Conservation (phyloP, 1,140 invertebrate genomes). For the Plodia interpunctella region DNA sequence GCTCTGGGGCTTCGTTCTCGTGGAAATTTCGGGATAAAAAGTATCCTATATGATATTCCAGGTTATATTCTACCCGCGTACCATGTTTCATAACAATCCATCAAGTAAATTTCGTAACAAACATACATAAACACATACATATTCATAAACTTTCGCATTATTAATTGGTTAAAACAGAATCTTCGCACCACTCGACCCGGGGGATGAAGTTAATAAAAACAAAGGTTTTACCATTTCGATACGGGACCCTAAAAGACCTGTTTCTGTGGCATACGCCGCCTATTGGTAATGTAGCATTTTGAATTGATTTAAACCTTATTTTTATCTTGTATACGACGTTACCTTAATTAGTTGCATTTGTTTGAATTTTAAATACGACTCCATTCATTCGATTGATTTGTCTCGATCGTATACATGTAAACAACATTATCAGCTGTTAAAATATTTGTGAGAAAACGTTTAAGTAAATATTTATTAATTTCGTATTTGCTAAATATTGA, state of each 20-base stretch:
- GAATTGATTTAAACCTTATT: not conserved
- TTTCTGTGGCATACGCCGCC: not conserved
- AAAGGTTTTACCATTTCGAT: not conserved
- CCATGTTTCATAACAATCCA: no score
- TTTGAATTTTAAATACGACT: constrained; percentile 3
- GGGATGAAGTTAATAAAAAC: not conserved
- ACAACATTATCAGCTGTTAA: not conserved
- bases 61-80: no score
- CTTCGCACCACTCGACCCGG: no score
- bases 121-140: no score
- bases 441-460: not conserved
- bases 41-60: no score
- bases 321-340: constrained; percentile 4
- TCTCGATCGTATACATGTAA: not conserved
- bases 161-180: no score
- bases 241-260: constrained; percentile 1
- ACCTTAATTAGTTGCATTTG: not conserved
- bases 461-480: no score
- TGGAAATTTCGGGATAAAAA: no score
- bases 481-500: no score
- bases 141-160: no score
- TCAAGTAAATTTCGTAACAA: no score
- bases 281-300: not conserved
- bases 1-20: no score
- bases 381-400: not conserved